A percentile compares a stretch with the other conserved stretches of the same genome.
These are phyloP conservation scores for Cynaeus angustus DNA, from an alignment of 2,888 invertebrate species.

Conservation along the genomic window DNA sequence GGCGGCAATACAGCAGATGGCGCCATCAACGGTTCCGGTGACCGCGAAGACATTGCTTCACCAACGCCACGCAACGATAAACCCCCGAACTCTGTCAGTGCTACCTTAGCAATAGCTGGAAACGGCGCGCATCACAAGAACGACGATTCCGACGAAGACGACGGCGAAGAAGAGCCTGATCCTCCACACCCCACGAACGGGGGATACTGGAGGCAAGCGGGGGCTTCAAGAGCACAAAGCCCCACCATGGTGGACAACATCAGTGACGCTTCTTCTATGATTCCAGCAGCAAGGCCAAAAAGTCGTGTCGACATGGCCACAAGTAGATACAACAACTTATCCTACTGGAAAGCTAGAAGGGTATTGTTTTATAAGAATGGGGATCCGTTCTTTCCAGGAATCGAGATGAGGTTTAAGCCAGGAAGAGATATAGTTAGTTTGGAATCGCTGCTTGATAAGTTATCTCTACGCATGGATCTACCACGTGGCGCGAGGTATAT, in stretches of 20 bases:
- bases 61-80: constrained; percentile 68
- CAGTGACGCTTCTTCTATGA: constrained; percentile 76
- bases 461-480: constrained; percentile 90
- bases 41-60: constrained; percentile 69
- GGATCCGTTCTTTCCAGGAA: constrained; percentile 92
- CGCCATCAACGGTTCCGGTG: constrained; percentile 67
- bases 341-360: constrained; percentile 90
- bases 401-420: constrained; percentile 91
- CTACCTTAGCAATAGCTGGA: constrained; percentile 59
- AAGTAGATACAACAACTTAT: constrained; percentile 79
- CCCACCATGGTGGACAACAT: constrained; percentile 75
- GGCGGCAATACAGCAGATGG: constrained; percentile 66
- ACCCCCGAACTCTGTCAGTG: constrained; percentile 61
- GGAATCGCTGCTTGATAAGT: constrained; percentile 88
- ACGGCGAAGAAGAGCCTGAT: constrained; percentile 60
- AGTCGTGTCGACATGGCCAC: constrained; percentile 74
- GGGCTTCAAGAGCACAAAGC: constrained; percentile 73
- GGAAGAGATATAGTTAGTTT: constrained; percentile 90
- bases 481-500: constrained; percentile 92
- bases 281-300: constrained; percentile 75
- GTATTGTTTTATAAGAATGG: constrained; percentile 96
- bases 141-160: constrained; percentile 67
- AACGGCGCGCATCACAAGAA: constrained; percentile 58
- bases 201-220: constrained; percentile 73
- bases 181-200: constrained; percentile 70